Conservation (phyloP, 2,113 vertebrate genomes). For the Perccottus glenii region DNA sequence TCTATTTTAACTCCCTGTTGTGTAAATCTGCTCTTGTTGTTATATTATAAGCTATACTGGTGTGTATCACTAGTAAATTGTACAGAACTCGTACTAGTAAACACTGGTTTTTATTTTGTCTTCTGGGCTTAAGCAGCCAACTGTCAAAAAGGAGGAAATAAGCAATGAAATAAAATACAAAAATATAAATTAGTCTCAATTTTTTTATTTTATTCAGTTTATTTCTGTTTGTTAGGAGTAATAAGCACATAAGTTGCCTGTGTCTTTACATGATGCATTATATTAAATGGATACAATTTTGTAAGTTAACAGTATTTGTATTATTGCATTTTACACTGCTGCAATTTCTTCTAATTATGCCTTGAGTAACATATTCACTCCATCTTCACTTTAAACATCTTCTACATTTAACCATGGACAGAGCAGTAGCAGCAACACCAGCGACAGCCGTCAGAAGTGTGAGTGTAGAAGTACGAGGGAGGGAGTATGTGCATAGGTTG, state of each 20-base stretch:
- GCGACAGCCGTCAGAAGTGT: conserved; percentile 32
- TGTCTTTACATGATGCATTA: too few species aligned
- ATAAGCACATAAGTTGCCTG: too few species aligned
- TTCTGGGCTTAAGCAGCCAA: conserved; percentile 61
- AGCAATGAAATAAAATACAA: conserved; percentile 68
- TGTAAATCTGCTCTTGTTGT: conserved; percentile 74
- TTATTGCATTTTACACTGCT: not conserved
- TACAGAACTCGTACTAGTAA: conserved; percentile 73
- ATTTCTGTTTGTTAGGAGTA: too few species aligned
- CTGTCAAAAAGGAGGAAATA: conserved; percentile 67
- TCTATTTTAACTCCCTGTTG: conserved; percentile 74
- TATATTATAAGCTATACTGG: conserved; percentile 74
- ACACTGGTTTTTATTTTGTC: conserved; percentile 80
- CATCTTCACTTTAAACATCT: not conserved
- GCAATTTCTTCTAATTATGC: not conserved
- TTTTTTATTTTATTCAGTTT: too few species aligned
- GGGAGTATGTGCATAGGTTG: conserved; percentile 65
- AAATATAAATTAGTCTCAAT: conserved; percentile 44
- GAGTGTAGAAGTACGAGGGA: conserved; percentile 25
- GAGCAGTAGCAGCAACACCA: conserved; percentile 32
- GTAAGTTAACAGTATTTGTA: not conserved
- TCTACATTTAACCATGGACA: not conserved
- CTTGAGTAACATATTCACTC: not conserved
- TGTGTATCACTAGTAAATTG: conserved; percentile 75
- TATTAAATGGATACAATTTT: not conserved